Evolutionary conservation across 1,140 invertebrate genomes (phyloP).

Genomic region (Drosophila rufa): DNA sequence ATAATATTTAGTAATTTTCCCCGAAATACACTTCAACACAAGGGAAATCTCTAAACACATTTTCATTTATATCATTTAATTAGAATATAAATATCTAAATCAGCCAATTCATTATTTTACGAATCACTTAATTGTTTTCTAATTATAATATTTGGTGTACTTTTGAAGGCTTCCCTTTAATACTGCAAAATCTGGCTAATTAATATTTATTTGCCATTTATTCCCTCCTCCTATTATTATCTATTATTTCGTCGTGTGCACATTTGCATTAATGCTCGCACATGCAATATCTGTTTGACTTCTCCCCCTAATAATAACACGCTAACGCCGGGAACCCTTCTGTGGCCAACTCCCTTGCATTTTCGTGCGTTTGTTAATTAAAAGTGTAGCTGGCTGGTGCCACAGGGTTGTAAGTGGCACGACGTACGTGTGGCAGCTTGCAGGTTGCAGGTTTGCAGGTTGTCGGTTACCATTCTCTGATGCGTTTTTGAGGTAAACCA

Average conservation of each 20-base stretch:
- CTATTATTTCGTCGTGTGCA: constrained; percentile 8
- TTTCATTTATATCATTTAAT: neutral
- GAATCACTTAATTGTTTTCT: constrained; percentile 8
- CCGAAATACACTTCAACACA: no score
- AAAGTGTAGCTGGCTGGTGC: constrained; percentile 53
- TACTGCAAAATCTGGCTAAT: constrained; percentile 13
- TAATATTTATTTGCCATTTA: constrained; percentile 3
- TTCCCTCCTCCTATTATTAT: neutral
- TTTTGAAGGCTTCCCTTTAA: constrained; percentile 12
- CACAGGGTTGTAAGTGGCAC: constrained; percentile 9
- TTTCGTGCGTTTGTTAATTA: constrained; percentile 83
- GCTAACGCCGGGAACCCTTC: neutral
- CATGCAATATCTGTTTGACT: constrained; percentile 38
- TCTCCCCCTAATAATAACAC: constrained; percentile 12
- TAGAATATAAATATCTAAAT: neutral
- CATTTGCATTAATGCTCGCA: constrained; percentile 28
- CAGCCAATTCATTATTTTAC: neutral
- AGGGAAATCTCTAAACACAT: neutral
- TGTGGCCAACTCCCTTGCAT: constrained; percentile 18
- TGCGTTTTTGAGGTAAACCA: constrained; percentile 82
- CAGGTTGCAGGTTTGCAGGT: constrained; percentile 11
- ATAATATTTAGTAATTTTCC: no score
- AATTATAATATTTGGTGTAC: constrained; percentile 1
- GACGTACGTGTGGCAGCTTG: neutral
- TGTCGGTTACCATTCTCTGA: constrained; percentile 42